These are phyloP conservation scores for Uria aalge DNA, from an alignment of 2,113 vertebrate species.

Conservation along the genomic window DNA sequence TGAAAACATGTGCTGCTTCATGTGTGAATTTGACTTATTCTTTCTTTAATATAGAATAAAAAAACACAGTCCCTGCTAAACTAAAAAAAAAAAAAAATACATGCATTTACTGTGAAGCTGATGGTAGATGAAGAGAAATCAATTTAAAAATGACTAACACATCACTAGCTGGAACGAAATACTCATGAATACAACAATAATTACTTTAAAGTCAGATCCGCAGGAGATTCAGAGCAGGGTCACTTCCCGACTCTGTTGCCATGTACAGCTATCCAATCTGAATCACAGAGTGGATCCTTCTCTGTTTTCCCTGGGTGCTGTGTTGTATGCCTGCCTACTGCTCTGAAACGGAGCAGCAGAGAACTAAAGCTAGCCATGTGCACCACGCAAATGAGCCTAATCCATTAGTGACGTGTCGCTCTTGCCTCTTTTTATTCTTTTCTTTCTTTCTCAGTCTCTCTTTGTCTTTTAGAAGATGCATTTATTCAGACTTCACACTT, in stretches of 20 bases:
- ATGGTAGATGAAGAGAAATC: not conserved
- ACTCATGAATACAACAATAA: not conserved
- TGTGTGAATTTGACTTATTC: not conserved
- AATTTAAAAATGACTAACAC: not conserved
- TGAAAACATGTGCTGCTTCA: not conserved
- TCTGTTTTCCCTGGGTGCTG: not conserved
- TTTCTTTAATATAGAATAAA: not conserved
- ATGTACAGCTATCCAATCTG: not conserved
- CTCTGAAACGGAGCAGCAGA: not conserved
- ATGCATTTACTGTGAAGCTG: not conserved
- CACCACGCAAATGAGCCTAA: accelerated
- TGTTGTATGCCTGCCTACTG: not conserved
- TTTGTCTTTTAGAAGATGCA: not conserved
- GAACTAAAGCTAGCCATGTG: not conserved
- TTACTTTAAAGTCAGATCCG: not conserved
- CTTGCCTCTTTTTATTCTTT: not conserved
- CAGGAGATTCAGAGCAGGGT: not conserved
- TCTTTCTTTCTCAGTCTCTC: not conserved
- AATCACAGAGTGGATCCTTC: not conserved
- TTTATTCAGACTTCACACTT: not conserved
- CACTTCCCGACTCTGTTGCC: not conserved
- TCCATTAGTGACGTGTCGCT: not conserved
- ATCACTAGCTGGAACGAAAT: not conserved
- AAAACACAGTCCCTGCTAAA: not conserved
- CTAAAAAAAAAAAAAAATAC: not conserved